These are phyloP conservation scores for Zootermopsis nevadensis DNA, from an alignment of 2,888 invertebrate species.

Conservation along the genomic window DNA sequence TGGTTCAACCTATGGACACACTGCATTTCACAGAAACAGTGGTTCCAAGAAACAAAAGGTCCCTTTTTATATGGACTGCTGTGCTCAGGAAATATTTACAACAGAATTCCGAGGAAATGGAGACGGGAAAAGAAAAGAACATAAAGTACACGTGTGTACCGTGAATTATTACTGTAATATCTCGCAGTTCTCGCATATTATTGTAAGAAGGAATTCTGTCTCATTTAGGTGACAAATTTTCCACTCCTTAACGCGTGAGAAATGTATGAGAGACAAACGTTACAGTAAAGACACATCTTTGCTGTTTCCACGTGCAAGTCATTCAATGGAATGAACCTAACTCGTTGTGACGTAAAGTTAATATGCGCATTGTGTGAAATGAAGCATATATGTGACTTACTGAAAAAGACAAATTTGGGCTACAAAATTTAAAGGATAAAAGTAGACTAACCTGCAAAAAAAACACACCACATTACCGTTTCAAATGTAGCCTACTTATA, in stretches of 20 bases:
- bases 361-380: not conserved
- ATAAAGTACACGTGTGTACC: constrained; percentile 18
- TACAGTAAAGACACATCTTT: not conserved
- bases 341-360: not conserved
- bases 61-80: constrained; percentile 3
- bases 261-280: constrained; percentile 18
- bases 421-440: too few species aligned
- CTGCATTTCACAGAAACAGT: too few species aligned
- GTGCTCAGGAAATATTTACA: not conserved
- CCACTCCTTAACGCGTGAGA: constrained; percentile 7
- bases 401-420: too few species aligned
- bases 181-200: constrained; percentile 21
- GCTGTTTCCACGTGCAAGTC: not conserved
- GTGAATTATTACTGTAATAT: constrained; percentile 34
- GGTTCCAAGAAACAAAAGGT: not conserved
- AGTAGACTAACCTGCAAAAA: too few species aligned
- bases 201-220: constrained; percentile 21
- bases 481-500: too few species aligned
- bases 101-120: not conserved
- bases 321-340: not conserved
- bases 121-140: not conserved
- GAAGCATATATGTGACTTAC: too few species aligned
- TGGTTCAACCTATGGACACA: too few species aligned
- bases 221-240: constrained; percentile 34
- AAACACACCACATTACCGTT: too few species aligned